Percentiles rank a stretch among this genome's conserved stretches.
Conservation (phyloP, 2,113 vertebrate species). For the Abramis brama region DNA sequence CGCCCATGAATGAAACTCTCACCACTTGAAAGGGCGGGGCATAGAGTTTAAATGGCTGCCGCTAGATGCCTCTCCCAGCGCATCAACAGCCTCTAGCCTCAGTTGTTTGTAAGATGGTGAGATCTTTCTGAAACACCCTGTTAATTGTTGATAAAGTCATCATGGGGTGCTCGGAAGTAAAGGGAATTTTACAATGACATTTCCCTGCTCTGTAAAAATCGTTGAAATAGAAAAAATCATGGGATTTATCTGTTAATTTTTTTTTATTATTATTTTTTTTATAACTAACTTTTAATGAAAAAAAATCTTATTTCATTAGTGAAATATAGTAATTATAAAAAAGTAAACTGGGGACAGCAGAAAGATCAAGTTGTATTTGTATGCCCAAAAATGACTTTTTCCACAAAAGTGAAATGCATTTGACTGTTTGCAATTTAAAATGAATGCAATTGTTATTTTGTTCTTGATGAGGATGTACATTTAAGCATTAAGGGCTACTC, state of each 20-base stretch:
- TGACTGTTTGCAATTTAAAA: background rate
- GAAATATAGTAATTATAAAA: background rate
- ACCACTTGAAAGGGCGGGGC: too few relatives aligned
- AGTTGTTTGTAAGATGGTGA: too few relatives aligned
- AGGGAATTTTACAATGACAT: background rate
- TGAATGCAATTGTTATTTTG: conserved; percentile 16
- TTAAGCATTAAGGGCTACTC: conserved; percentile 17
- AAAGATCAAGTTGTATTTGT: background rate
- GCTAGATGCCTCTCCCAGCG: too few relatives aligned
- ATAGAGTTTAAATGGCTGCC: too few relatives aligned
- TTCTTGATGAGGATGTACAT: background rate
- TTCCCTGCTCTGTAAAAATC: background rate
- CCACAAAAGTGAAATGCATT: background rate
- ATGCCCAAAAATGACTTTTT: background rate
- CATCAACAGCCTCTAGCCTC: too few relatives aligned
- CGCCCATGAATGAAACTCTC: too few relatives aligned
- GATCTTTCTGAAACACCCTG: background rate
- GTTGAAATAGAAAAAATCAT: background rate
- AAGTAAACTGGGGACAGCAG: background rate
- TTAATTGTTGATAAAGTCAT: background rate
- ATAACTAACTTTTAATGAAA: background rate
- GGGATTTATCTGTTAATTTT: background rate
- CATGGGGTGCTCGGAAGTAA: background rate
- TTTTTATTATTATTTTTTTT: background rate
- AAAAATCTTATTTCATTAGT: background rate